Conservation (phyloP, 2,888 invertebrate genomes). For the Tenthredo amoena region DNA sequence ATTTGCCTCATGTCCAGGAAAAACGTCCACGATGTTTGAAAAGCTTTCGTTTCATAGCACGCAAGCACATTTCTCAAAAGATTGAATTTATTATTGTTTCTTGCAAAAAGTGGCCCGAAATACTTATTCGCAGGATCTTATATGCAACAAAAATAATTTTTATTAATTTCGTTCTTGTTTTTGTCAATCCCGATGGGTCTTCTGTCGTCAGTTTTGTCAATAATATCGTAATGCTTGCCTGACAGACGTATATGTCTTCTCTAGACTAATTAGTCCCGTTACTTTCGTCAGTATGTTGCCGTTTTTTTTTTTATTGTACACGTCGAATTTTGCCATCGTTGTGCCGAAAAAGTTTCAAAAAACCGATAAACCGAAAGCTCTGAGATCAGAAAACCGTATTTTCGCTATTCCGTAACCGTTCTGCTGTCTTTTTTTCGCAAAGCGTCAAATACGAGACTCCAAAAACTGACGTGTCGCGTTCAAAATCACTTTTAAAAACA, state of each 20-base stretch:
- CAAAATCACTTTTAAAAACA: background rate
- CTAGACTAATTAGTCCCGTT: too few relatives aligned
- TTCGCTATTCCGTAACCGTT: too few relatives aligned
- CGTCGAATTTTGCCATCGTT: too few relatives aligned
- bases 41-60: background rate
- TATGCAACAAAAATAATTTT: background rate
- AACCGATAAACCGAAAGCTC: background rate
- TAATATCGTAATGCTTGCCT: background rate
- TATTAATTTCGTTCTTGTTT: background rate
- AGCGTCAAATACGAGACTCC: background rate
- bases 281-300: too few relatives aligned
- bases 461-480: background rate
- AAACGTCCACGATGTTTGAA: too few relatives aligned
- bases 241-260: too few relatives aligned
- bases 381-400: too few relatives aligned
- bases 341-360: background rate
- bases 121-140: background rate
- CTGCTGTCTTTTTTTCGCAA: background rate
- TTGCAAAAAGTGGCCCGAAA: background rate
- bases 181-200: background rate
- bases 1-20: too few relatives aligned
- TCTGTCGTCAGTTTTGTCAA: background rate
- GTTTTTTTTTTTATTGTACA: too few relatives aligned
- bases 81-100: too few relatives aligned
- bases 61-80: too few relatives aligned